Evolutionary conservation across 2,888 invertebrate species (phyloP).

Genomic region (Megaustenia siamemsis): DNA sequence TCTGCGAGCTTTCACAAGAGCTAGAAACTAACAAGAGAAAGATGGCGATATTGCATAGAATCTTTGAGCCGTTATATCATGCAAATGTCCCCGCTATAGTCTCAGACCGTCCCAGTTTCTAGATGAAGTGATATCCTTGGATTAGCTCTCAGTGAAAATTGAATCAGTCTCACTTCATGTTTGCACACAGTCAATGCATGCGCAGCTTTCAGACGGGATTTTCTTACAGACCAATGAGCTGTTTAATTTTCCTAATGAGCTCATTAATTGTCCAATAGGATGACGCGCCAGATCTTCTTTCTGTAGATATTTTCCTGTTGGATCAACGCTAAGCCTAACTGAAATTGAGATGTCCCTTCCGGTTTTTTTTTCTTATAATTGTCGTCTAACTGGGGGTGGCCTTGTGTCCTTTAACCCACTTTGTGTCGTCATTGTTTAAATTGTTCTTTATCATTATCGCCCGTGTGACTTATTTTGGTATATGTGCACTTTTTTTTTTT

Average conservation of each 20-base stretch:
- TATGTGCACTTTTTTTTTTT: too few relatives aligned
- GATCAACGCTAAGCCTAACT: background rate
- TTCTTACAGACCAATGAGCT: slow-evolving; percentile 13
- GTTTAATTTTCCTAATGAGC: slow-evolving; percentile 27
- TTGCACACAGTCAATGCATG: slow-evolving; percentile 25
- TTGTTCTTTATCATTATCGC: too few relatives aligned
- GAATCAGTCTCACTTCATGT: slow-evolving; percentile 22
- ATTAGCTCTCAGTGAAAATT: slow-evolving; percentile 1
- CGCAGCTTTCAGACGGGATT: background rate
- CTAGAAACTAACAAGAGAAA: background rate
- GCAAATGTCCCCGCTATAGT: slow-evolving; percentile 24
- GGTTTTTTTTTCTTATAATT: too few relatives aligned
- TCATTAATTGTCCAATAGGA: slow-evolving; percentile 25
- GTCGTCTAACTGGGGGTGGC: too few relatives aligned
- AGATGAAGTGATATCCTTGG: slow-evolving; percentile 15
- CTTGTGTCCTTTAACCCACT: too few relatives aligned
- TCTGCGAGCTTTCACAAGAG: slow-evolving; percentile 12
- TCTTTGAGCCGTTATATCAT: slow-evolving; percentile 25
- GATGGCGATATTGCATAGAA: slow-evolving; percentile 4
- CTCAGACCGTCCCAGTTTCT: background rate
- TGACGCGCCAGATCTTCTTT: background rate
- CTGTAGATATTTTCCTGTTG: background rate
- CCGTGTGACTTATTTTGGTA: too few relatives aligned
- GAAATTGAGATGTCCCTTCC: background rate
- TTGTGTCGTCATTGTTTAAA: too few relatives aligned